Percentiles rank a stretch among this genome's conserved stretches.
Evolutionary conservation across 2,113 vertebrate species (phyloP).

Genomic region (Sarotherodon lohbergeri): DNA sequence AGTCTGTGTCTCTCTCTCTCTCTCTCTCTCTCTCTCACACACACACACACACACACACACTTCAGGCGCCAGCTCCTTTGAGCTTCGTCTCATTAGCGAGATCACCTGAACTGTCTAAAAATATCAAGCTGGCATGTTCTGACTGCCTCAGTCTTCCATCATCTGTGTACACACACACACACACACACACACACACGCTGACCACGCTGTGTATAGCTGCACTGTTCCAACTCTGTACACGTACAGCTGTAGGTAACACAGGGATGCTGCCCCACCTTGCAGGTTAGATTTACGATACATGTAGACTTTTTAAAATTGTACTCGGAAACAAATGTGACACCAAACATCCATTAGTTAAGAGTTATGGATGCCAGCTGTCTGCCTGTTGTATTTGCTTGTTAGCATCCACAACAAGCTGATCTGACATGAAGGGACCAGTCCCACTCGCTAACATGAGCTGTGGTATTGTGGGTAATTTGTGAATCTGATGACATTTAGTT

Average conservation of each 20-base stretch:
- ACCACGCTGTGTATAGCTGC: not conserved
- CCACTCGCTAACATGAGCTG: not conserved
- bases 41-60: not conserved
- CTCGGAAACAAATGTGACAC: not conserved
- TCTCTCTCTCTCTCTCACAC: not conserved
- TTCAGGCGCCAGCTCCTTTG: slow-evolving; percentile 16
- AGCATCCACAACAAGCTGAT: not conserved
- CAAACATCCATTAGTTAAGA: not conserved
- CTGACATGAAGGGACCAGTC: not conserved
- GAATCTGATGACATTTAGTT: not conserved
- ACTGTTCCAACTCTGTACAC: not conserved
- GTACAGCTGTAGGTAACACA: not conserved
- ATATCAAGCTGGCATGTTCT: not conserved
- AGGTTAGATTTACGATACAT: not conserved
- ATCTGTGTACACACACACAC: not conserved
- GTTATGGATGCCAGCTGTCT: not conserved
- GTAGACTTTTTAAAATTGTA: not conserved
- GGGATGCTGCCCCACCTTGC: not conserved
- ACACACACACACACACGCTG: not conserved
- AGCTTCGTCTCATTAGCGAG: slow-evolving; percentile 44
- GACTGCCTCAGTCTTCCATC: not conserved
- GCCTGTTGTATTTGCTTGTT: not conserved
- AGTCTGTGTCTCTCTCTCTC: not conserved
- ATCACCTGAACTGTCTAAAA: slow-evolving; percentile 51
- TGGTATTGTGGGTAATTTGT: not conserved